Percentiles rank a stretch among this genome's conserved stretches.
Evolutionary conservation across 2,113 vertebrate genomes (phyloP).

Genomic region (Rallus limicola): DNA sequence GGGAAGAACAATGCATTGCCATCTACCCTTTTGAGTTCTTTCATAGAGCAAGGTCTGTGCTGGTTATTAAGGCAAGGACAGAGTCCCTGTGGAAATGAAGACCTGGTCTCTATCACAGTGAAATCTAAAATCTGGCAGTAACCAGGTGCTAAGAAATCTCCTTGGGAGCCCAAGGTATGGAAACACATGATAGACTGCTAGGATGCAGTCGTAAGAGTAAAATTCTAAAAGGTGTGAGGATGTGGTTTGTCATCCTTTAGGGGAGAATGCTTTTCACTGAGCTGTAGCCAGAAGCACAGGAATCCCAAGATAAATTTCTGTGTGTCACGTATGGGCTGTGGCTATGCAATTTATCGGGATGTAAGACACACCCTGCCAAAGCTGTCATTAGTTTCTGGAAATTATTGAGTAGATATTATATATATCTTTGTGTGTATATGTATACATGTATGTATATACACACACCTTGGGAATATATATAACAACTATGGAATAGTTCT

Average conservation of each 20-base stretch:
- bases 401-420: background rate
- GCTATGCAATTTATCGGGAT: background rate
- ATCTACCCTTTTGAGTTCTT: background rate
- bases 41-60: background rate
- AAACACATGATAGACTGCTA: slow-evolving; percentile 11
- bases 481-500: background rate
- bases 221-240: background rate
- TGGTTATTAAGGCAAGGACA: slow-evolving; percentile 2
- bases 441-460: background rate
- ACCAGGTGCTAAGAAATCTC: slow-evolving; percentile 15
- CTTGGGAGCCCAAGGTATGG: background rate
- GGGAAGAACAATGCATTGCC: background rate
- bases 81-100: background rate
- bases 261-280: background rate
- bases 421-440: background rate
- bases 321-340: background rate
- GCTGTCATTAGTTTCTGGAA: slow-evolving; percentile 28
- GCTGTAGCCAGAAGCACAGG: background rate
- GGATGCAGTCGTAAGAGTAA: background rate
- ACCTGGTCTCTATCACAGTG: background rate
- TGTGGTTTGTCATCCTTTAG: background rate
- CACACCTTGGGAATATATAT: background rate
- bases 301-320: background rate
- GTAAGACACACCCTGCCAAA: background rate
- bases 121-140: slow-evolving; percentile 20